A percentile compares a stretch with the other conserved stretches of the same genome.
Evolutionary conservation across 2,888 invertebrate genomes (phyloP).

Genomic region (Deilephila porcellus): DNA sequence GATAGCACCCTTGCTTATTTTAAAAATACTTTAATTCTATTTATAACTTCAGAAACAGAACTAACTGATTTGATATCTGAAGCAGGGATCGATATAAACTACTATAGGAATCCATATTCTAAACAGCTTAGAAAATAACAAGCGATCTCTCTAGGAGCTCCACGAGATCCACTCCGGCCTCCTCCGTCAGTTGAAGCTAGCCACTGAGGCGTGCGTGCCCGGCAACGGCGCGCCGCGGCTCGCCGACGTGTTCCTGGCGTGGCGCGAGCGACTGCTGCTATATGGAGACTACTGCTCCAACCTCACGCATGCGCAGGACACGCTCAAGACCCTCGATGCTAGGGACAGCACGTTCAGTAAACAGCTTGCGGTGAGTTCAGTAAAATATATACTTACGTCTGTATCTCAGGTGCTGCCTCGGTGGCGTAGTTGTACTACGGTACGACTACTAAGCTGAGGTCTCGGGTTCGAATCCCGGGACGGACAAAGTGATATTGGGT

Average conservation of each 20-base stretch:
- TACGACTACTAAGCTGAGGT: too few species aligned
- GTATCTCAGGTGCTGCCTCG: too few species aligned
- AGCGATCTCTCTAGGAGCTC: conserved; percentile 86
- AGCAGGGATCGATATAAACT: too few species aligned
- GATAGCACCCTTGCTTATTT: too few species aligned
- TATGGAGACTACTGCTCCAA: conserved; percentile 99
- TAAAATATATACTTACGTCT: neutral
- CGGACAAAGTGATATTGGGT: too few species aligned
- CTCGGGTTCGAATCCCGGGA: too few species aligned
- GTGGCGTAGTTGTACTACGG: too few species aligned
- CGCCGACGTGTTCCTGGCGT: conserved; percentile 94
- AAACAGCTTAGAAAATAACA: too few species aligned
- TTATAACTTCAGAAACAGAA: too few species aligned
- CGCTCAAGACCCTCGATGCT: conserved; percentile 90
- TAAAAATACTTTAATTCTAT: too few species aligned
- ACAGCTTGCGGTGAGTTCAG: conserved; percentile 86
- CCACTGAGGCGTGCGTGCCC: conserved; percentile 86
- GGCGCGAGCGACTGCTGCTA: conserved; percentile 94
- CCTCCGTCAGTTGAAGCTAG: conserved; percentile 91
- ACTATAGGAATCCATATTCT: too few species aligned
- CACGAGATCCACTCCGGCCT: conserved; percentile 94
- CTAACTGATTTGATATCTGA: too few species aligned
- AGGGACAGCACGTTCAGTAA: conserved; percentile 87
- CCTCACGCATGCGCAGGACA: conserved; percentile 94
- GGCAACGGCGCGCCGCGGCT: conserved; percentile 80